A percentile compares a stretch with the other conserved stretches of the same genome.
Evolutionary conservation across 2,888 invertebrate species (phyloP).

Genomic region (Agrotis segetum): DNA sequence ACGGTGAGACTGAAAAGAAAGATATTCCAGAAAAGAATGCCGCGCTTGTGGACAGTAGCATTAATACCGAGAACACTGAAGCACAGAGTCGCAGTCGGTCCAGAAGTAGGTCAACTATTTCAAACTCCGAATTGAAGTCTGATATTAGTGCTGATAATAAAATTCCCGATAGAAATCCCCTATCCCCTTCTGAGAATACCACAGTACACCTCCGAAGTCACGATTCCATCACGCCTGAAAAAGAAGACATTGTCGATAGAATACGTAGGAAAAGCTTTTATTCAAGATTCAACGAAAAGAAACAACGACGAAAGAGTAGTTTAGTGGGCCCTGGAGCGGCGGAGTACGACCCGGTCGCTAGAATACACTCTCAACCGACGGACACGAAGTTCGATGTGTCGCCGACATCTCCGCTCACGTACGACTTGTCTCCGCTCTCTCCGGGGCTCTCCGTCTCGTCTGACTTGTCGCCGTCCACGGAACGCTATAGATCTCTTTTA

Average conservation of each 20-base stretch:
- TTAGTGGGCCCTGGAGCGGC: constrained; percentile 92
- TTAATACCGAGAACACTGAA: constrained; percentile 71
- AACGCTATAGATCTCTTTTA: constrained; percentile 85
- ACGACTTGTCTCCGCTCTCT: constrained; percentile 85
- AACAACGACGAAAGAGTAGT: constrained; percentile 93
- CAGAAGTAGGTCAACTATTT: constrained; percentile 84
- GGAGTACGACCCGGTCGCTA: constrained; percentile 89
- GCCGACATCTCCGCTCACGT: constrained; percentile 82
- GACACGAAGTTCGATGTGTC: constrained; percentile 82
- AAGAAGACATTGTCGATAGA: constrained; percentile 95
- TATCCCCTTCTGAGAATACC: constrained; percentile 75
- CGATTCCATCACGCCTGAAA: constrained; percentile 87
- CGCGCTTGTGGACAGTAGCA: constrained; percentile 72
- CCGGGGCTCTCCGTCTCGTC: constrained; percentile 84
- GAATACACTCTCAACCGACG: constrained; percentile 82
- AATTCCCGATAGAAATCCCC: constrained; percentile 72
- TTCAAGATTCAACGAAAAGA: constrained; percentile 96
- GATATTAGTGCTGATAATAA: constrained; percentile 80
- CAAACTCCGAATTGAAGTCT: constrained; percentile 89
- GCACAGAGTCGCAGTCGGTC: constrained; percentile 81
- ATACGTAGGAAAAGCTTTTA: constrained; percentile 97
- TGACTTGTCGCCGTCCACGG: constrained; percentile 85
- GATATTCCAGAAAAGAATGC: constrained; percentile 76
- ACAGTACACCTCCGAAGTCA: constrained; percentile 83
- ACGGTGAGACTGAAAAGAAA: constrained; percentile 82